Evolutionary conservation across 2,888 invertebrate species (phyloP).

Genomic region (Stratiomys singularior): DNA sequence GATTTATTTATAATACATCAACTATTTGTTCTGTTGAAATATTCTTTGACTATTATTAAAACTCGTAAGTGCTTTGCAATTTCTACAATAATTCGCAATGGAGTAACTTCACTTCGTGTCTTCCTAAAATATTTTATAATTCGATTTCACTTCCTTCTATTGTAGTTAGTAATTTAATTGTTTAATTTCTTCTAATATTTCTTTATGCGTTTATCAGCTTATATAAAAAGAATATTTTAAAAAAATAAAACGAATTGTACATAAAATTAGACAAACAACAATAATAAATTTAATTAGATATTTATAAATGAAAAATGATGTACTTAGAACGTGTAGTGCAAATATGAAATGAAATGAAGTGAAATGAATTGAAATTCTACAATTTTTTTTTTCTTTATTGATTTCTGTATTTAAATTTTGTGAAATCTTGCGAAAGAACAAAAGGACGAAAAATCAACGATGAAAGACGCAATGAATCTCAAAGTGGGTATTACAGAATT

Average conservation of each 20-base stretch:
- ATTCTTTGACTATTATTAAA: not conserved
- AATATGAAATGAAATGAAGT: not conserved
- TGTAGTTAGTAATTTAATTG: not conserved
- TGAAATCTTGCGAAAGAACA: too few species aligned
- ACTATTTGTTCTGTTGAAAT: not conserved
- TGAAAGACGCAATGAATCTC: too few species aligned
- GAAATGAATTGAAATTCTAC: too few species aligned
- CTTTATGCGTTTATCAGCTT: not conserved
- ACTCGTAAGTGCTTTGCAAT: too few species aligned
- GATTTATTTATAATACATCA: not conserved
- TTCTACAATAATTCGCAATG: not conserved
- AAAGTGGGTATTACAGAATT: too few species aligned
- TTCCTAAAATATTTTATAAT: slow-evolving; percentile 1
- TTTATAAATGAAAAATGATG: slow-evolving; percentile 10
- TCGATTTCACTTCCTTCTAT: not conserved
- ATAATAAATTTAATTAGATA: slow-evolving; percentile 12
- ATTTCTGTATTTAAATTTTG: too few species aligned
- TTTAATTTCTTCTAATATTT: not conserved
- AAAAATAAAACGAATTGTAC: not conserved
- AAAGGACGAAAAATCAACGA: too few species aligned
- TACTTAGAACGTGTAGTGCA: not conserved
- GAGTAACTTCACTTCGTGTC: slow-evolving; percentile 7
- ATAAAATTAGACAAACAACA: slow-evolving; percentile 19
- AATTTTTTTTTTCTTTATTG: too few species aligned
- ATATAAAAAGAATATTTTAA: not conserved